phyloP scores from a whole-genome alignment of 2,113 vertebrate genomes.

The Psilopsiagon aymara region DNA sequence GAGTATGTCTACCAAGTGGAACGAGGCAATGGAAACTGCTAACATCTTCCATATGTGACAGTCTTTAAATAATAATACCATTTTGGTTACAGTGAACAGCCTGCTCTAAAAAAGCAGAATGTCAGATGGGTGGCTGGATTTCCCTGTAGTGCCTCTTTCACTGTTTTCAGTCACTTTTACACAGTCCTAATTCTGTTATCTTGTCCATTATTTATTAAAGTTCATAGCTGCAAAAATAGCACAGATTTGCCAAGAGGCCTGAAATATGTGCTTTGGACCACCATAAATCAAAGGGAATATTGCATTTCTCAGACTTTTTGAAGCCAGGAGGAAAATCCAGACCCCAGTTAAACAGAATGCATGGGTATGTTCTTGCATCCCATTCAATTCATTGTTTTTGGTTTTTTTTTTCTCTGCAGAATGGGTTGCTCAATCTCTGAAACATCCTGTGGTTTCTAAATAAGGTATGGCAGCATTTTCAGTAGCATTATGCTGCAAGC shows the following conservation, averaged over 20 bases:
- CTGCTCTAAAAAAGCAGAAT: not conserved
- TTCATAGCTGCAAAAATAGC: not conserved
- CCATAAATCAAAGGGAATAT: not conserved
- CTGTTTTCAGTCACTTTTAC: not conserved
- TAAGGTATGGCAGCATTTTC: not conserved
- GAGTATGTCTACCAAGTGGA: constrained; percentile 36
- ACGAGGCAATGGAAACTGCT: constrained; percentile 40
- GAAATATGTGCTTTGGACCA: not conserved
- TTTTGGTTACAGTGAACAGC: not conserved
- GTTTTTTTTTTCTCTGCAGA: not conserved
- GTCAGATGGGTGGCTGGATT: not conserved
- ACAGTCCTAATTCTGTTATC: not conserved
- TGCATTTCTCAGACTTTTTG: not conserved
- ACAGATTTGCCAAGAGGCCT: not conserved
- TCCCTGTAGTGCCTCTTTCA: not conserved
- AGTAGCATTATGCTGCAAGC: not conserved
- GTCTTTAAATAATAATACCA: constrained; percentile 3
- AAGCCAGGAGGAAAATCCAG: not conserved
- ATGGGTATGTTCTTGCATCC: not conserved
- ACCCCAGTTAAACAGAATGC: not conserved
- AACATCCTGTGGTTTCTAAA: not conserved
- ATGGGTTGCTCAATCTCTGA: not conserved
- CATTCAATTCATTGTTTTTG: not conserved
- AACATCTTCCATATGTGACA: constrained; percentile 57
- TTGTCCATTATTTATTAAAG: not conserved